A percentile compares a stretch with the other conserved stretches of the same genome.
Conservation (phyloP, 1,140 invertebrate genomes). For the Anastrepha ludens region DNA sequence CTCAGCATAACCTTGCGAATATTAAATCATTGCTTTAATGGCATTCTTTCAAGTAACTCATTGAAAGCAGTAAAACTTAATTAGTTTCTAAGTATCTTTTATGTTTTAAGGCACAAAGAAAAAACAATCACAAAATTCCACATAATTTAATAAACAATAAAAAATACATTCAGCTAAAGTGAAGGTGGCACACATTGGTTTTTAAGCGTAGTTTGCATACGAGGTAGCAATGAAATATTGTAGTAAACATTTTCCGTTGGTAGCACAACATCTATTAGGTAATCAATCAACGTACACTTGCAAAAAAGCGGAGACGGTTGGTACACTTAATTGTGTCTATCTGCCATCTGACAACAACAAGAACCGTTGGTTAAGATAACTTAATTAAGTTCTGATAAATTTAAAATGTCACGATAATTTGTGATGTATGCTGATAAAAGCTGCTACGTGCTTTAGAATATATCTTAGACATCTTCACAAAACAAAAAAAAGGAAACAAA, state of each 20-base stretch:
- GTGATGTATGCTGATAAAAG: slow-evolving; percentile 30
- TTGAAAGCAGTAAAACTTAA: slow-evolving; percentile 27
- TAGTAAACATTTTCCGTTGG: slow-evolving; percentile 27
- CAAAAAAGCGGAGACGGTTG: not conserved
- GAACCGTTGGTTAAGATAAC: not conserved
- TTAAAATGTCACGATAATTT: slow-evolving; percentile 49
- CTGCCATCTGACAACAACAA: not conserved
- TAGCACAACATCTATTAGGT: not conserved
- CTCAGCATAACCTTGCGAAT: not conserved
- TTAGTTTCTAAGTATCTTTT: slow-evolving; percentile 10
- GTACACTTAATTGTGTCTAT: not conserved
- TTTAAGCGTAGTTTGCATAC: not conserved
- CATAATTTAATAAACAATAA: not conserved
- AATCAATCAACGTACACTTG: slow-evolving; percentile 26
- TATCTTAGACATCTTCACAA: not conserved
- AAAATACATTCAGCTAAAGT: slow-evolving; percentile 20
- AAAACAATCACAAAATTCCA: not conserved
- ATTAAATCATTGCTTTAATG: not conserved
- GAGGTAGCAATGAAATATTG: slow-evolving; percentile 32
- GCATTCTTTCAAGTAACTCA: not conserved
- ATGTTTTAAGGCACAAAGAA: not conserved
- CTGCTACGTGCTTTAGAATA: slow-evolving; percentile 15
- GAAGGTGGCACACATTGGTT: slow-evolving; percentile 3
- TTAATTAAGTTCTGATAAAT: slow-evolving; percentile 44
- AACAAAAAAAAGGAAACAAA: not conserved